Evolutionary conservation across 2,888 invertebrate genomes (phyloP).

Genomic region (Drosophila hamatofila): DNA sequence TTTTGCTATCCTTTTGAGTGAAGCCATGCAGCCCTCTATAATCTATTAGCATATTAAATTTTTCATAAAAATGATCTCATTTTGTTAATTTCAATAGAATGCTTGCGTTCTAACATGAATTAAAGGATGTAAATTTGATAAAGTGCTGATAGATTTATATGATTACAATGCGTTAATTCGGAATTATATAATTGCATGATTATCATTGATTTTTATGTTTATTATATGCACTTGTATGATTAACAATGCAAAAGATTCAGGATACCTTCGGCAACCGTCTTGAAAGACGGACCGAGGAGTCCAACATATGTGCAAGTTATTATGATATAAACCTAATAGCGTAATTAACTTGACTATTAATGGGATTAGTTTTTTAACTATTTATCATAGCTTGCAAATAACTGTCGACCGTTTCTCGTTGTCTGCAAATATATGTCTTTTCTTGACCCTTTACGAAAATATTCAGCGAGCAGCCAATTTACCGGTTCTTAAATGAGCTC

Average conservation of each 20-base stretch:
- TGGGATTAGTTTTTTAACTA: no score
- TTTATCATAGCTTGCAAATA: no score
- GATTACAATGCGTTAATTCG: conserved; percentile 1
- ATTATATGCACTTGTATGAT: conserved; percentile 4
- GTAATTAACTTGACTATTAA: no score
- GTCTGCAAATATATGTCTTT: no score
- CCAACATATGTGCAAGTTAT: no score
- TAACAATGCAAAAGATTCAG: conserved; percentile 2
- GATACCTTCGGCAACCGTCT: conserved; percentile 2
- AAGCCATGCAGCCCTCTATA: no score
- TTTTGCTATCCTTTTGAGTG: no score
- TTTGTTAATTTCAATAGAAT: background rate
- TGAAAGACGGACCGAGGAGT: conserved; percentile 3
- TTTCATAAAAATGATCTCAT: background rate
- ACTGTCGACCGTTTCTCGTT: no score
- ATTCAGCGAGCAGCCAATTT: no score
- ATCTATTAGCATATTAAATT: background rate
- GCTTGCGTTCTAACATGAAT: conserved; percentile 1
- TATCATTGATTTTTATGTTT: conserved; percentile 2
- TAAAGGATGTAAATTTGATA: background rate
- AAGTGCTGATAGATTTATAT: background rate
- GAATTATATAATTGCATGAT: conserved; percentile 2
- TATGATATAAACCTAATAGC: no score
- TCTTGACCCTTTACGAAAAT: no score
- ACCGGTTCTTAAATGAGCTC: no score